phyloP scores from a whole-genome alignment of 2,113 vertebrate species.

The Chaetura pelagica region DNA sequence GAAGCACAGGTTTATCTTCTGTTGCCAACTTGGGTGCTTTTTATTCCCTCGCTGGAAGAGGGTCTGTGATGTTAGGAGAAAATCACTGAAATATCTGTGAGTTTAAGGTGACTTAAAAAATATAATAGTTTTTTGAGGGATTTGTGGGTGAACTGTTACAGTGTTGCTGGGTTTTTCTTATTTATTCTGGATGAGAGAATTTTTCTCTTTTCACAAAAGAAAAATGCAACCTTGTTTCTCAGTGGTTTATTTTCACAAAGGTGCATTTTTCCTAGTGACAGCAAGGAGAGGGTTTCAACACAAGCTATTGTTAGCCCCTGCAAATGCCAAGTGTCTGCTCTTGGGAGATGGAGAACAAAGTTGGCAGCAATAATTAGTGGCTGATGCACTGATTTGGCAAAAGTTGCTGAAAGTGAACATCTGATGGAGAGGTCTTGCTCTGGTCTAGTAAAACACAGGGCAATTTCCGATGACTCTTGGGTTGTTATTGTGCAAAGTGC shows the following conservation, averaged over 20 bases:
- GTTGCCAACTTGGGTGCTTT: neutral
- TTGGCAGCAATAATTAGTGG: constrained; percentile 38
- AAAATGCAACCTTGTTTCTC: neutral
- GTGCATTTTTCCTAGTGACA: neutral
- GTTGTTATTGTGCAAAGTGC: neutral
- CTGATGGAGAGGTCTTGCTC: neutral
- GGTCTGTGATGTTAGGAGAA: neutral
- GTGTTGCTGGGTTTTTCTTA: neutral
- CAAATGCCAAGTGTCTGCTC: constrained; percentile 38
- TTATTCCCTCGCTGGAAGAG: neutral
- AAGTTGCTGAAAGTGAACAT: constrained; percentile 17
- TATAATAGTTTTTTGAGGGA: neutral
- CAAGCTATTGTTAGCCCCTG: constrained; percentile 22
- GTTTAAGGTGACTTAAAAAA: neutral
- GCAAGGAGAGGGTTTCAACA: neutral
- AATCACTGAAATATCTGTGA: neutral
- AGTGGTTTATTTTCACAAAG: constrained; percentile 31
- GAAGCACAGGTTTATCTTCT: neutral
- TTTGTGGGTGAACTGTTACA: neutral
- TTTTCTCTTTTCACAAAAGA: neutral
- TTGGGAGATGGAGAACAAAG: constrained; percentile 47
- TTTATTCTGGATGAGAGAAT: neutral
- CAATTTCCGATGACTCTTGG: neutral
- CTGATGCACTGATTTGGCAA: constrained; percentile 19
- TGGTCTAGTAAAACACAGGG: neutral